Evolutionary conservation across 2,888 invertebrate genomes (phyloP), one percentile per base, ranked within the genome.

Genomic region (Drosophila hamatofila): DNA sequence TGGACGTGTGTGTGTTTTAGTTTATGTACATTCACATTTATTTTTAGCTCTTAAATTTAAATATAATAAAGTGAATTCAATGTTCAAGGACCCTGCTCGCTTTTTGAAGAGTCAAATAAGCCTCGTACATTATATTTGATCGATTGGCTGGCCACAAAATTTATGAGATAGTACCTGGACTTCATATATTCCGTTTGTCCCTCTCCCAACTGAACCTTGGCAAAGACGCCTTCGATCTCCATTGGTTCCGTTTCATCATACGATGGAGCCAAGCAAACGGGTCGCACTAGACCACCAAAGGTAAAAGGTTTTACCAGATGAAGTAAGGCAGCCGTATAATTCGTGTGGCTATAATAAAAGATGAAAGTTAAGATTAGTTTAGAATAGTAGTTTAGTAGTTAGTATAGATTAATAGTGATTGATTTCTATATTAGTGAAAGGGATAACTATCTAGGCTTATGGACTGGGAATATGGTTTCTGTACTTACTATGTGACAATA

Each of bases 51-150:
- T 71, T 56, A 48, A 48, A 58, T 58, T 14, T 37, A 44, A 44
- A 44, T 33, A 57, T 78, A 82, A 86, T 88, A 88, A 88, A 89
- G 74, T 70, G 71, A 85, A 88, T 80, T 86, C 67, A 82, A 89
- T 82, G 89, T 89, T 86, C 75, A 77, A 73, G 27, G 18, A 64
- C 42, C 33, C 6, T 5, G 7, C 25, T 73, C 44, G 42, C 37
- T 74, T 2, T 25, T 37, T 37, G 5, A 2, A 16, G 57, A 23
- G 18, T 33, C 3, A 2, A n/a, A n/a, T n/a, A n/a, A n/a, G n/a
- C n/a, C 8, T 8, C 42, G 6, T 21, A 57, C 33, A 27, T 46
- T 12, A 46, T 60, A 71, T 33, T n/a, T 54, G 0, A 2, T 9
- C 1, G n/a, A 18, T 5, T 14, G 1, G 37, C 6, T 33, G 11